A percentile compares a stretch with the other conserved stretches of the same genome.
These are phyloP conservation scores for Dinomys branickii DNA, from an alignment of 2,113 vertebrate genomes.

Conservation along the genomic window DNA sequence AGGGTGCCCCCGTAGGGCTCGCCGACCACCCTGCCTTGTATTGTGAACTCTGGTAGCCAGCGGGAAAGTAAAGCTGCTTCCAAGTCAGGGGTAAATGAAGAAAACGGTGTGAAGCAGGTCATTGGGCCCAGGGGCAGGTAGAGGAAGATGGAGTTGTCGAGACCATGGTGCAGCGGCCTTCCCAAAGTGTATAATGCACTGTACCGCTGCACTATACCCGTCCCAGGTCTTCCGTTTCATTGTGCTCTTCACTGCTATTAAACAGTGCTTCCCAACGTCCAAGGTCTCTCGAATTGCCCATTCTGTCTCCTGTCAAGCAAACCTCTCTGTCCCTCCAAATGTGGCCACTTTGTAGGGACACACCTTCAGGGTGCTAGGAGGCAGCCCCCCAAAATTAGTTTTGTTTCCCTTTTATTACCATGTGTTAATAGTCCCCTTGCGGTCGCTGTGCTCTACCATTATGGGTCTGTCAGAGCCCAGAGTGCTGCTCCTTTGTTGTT, in stretches of 20 bases:
- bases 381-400: background rate
- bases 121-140: background rate
- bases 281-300: background rate
- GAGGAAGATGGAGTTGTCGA: background rate
- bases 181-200: no score
- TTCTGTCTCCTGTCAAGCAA: background rate
- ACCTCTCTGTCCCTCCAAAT: background rate
- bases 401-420: background rate
- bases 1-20: accelerated
- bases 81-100: background rate
- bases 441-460: background rate
- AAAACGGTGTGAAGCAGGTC: background rate
- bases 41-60: background rate
- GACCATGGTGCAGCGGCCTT: background rate
- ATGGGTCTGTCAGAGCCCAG: background rate
- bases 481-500: background rate
- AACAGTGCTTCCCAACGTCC: background rate
- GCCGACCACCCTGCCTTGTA: background rate
- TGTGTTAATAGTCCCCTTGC: no score
- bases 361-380: background rate
- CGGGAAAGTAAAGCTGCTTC: background rate
- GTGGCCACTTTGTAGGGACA: background rate
- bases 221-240: background rate
- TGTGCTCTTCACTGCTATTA: background rate
- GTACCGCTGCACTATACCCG: background rate